Conservation (phyloP, 2,888 invertebrate genomes). For the Protophormia terraenovae region DNA sequence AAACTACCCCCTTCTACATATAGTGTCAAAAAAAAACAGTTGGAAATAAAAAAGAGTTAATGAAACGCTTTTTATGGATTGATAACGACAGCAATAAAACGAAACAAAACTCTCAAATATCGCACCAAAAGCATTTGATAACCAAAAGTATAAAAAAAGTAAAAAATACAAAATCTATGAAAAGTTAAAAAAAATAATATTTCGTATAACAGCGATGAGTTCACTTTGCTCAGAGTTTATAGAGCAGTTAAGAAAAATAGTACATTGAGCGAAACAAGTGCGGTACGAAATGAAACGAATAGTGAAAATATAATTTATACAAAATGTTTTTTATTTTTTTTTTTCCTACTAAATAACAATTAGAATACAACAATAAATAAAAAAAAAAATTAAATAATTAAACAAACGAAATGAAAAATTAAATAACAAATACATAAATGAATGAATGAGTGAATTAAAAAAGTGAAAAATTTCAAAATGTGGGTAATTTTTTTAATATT, state of each 20-base stretch:
- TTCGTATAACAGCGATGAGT: slow-evolving; percentile 26
- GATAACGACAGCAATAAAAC: slow-evolving; percentile 43
- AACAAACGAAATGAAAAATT: slow-evolving; percentile 16
- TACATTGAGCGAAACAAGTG: slow-evolving; percentile 13
- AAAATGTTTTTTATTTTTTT: slow-evolving; percentile 11
- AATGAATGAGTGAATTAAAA: not conserved
- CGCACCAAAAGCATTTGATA: slow-evolving; percentile 44
- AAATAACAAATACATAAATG: not conserved
- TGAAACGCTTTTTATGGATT: slow-evolving; percentile 31
- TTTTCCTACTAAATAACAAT: slow-evolving; percentile 19
- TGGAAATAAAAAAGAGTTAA: not conserved
- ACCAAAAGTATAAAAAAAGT: no score
- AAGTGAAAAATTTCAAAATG: slow-evolving; percentile 66
- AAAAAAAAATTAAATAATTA: slow-evolving; percentile 2
- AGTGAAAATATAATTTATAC: not conserved
- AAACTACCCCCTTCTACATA: not conserved
- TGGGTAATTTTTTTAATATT: slow-evolving; percentile 76
- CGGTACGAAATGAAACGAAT: not conserved
- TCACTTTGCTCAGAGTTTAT: slow-evolving; percentile 29
- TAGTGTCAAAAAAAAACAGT: slow-evolving; percentile 9
- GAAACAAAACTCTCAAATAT: slow-evolving; percentile 32
- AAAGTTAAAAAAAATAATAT: slow-evolving; percentile 43
- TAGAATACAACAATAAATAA: slow-evolving; percentile 1
- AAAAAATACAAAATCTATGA: slow-evolving; percentile 7
- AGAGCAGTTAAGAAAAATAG: slow-evolving; percentile 33